Evolutionary conservation across 2,888 invertebrate genomes (phyloP), one percentile per base, ranked within the genome.

Genomic region (Flexamia atlantica): DNA sequence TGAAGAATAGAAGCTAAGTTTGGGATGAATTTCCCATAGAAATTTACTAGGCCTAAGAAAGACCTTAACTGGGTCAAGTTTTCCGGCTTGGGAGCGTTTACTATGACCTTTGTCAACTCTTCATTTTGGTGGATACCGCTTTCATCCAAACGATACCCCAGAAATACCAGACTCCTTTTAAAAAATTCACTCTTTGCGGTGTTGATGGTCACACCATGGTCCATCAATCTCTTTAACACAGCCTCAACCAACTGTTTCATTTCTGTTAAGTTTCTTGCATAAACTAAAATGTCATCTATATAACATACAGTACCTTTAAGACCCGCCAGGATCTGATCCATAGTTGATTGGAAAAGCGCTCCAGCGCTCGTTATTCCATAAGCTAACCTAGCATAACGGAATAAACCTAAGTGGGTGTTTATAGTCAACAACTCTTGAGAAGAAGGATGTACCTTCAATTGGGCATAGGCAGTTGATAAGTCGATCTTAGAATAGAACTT

Each of bases 251-350:
- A 84, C 23, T 83, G 10, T 12, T 87, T 80, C 86, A 88, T 87
- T 72, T 86, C 84, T 9, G 84, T 84, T 32, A 85, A 72, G 60
- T 85, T 82, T 57, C 84, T 84, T 3, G 86, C 86, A 25, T 86
- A 86, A 36, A 88, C 85, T 40, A 87, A 57, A n/a, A 88, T 85
- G 84, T 88, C 88, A 83, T 88, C 88, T 50, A 88, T 84, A 84
- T 88, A 88, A 10, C 53, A 53, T 20, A 87, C 79, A 57, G 84
- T 86, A 9, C 84, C 53, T 30, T 68, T 12, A 53, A 88, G 87
- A 83, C 87, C 84, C 7, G 74, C 84, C 85, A 88, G 88, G 28
- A 83, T 84, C 82, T 87, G 81, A 32, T 79, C 72, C 81, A 84
- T 87, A 17, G 83, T 68, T 36, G 85, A 83, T 23, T 86, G 86